Evolutionary conservation across 2,888 invertebrate species (phyloP), one percentile per base, ranked within the genome.

Genomic region (Lymantria dispar): DNA sequence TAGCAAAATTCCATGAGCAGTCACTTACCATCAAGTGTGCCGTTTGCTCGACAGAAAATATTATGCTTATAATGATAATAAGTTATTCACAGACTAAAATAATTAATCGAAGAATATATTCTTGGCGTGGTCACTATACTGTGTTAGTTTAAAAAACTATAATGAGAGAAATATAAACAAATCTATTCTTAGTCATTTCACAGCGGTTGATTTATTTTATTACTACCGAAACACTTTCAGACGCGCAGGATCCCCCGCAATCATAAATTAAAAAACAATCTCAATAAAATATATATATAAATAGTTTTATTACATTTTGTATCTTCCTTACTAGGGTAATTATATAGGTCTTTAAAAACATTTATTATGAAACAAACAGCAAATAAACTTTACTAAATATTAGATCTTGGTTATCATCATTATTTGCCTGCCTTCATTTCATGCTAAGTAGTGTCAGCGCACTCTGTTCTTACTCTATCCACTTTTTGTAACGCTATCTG

Each of bases 241-340:
- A 33, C 40, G 49, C 39, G 9, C 36, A 45, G 12, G 42, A 46
- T 46, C 43, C 11, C 11, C n/a, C 22, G 37, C n/a, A 39, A 29
- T 45, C 45, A 22, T 50, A 50, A 50, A 49, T 49, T 49, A 45
- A 41, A 49, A 50, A 45, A 43, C 33, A 40, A 49, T 33, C 49
- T 13, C 45, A 50, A 41, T 50, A 41, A 50, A 50, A 40, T 43
- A 38, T 33, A n/a, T n/a, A 41, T 45, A 50, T 45, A 50, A 50
- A 50, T 50, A 50, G 50, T 43, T 51, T 51, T 51, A 51, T 44
- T 40, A 36, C 47, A 38, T 14, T n/a, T 36, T n/a, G 37, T 41
- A 31, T 44, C 15, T 39, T 39, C 31, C 15, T 43, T 14, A 13
- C 43, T 38, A 8, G 8, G n/a, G 30, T 11, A 13, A 13, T 44